These are phyloP conservation scores for Ischnura elegans DNA, from an alignment of 2,888 invertebrate genomes.

Conservation along the genomic window DNA sequence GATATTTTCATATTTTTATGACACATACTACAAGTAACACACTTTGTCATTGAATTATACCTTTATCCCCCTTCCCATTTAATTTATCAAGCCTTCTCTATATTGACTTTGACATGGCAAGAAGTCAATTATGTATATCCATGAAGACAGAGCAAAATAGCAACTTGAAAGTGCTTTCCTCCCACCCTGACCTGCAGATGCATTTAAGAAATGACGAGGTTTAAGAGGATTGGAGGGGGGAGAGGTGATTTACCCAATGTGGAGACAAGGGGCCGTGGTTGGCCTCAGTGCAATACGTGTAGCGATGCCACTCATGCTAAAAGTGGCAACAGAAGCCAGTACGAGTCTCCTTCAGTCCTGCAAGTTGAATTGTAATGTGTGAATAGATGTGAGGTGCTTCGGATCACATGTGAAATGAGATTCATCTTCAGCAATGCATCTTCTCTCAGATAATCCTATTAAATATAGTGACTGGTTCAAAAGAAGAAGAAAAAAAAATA, in stretches of 20 bases:
- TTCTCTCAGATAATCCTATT: constrained; percentile 45
- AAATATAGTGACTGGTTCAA: constrained; percentile 20
- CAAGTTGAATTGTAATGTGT: constrained; percentile 51
- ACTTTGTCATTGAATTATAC: too few species aligned
- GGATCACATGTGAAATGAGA: neutral
- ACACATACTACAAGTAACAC: too few species aligned
- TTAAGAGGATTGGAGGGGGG: neutral
- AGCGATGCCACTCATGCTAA: constrained; percentile 47
- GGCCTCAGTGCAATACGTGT: constrained; percentile 44
- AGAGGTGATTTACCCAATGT: constrained; percentile 29
- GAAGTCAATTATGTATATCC: too few species aligned
- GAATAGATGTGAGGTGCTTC: neutral
- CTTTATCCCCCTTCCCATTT: too few species aligned
- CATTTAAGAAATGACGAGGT: neutral
- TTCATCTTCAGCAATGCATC: constrained; percentile 23
- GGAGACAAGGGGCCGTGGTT: constrained; percentile 39
- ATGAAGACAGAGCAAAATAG: too few species aligned
- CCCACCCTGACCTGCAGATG: neutral
- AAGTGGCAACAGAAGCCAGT: constrained; percentile 34
- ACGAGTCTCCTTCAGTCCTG: constrained; percentile 36
- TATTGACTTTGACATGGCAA: too few species aligned
- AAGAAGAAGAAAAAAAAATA: neutral
- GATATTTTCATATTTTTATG: too few species aligned
- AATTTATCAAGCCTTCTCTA: too few species aligned
- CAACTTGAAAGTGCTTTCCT: neutral